Base-by-base conservation (phyloP, 1,140 invertebrate species). In the Proctacanthus coquilletti region DNA sequence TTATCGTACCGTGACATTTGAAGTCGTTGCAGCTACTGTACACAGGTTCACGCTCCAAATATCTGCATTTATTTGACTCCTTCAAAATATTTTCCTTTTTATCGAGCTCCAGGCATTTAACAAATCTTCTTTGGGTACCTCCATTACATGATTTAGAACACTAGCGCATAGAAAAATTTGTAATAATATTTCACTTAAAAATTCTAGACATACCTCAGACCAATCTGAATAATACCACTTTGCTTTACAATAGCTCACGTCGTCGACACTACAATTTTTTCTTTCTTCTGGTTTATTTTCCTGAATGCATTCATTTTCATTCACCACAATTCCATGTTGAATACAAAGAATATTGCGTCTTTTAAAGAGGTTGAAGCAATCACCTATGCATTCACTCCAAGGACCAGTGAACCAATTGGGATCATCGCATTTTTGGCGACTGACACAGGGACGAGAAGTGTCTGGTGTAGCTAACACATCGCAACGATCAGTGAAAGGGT, bases 351-450 rank as follows among this genome's bases (percentile, higher is more conserved):
- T 44, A 43, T 41, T 13, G 49, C 60, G 25, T 48, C 53, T 53
- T 60, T 69, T 11, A 52, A 49, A 56, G 4, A 57, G 52, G 34
- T 60, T 60, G 45, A 46, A 45, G 27, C 48, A 50, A 30, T 49
- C 45, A 48, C 54, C 56, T 42, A 53, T 49, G 50, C 68, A 68
- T 50, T 69, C 52, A 13, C 64, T 55, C 77, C 77, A 80, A 4
- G 70, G 65, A 21, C 75, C 73, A 17, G 63, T 52, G 43, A 72
- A 74, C 78, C 77, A 82, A 46, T 69, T 60, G 2, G 67, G 71
- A 6, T 11, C n/a, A 18, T 65, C 63, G 53, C 75, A 80, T 13
- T 69, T 59, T 14, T 38, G 6, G 29, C 68, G 66, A 25, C 65
- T 69, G 19, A 63, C 64, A 47, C 78, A 81, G 4, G 64, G 61